Conservation (phyloP, 2,113 vertebrate genomes). For the Oryzias curvinotus region DNA sequence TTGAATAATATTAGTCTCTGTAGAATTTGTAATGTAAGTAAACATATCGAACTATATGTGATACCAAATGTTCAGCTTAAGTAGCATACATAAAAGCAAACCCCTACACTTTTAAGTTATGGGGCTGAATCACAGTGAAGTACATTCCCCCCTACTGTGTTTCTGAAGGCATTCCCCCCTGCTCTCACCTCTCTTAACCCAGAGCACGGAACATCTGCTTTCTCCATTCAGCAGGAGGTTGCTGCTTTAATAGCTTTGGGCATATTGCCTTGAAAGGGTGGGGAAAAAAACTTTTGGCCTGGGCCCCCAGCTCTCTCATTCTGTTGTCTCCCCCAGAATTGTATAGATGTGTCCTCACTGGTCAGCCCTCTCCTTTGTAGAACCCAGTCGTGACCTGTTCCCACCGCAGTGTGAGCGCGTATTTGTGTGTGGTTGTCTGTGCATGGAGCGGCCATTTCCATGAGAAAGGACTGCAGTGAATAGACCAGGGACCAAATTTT, state of each 20-base stretch:
- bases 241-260: slow-evolving; percentile 69
- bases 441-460: slow-evolving; percentile 64
- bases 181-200: slow-evolving; percentile 74
- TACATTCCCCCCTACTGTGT: slow-evolving; percentile 48
- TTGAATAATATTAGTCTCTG: no score
- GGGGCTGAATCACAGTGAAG: slow-evolving; percentile 29
- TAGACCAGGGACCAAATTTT: slow-evolving; percentile 62
- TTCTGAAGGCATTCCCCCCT: slow-evolving; percentile 54
- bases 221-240: slow-evolving; percentile 62
- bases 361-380: slow-evolving; percentile 68
- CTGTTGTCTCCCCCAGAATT: slow-evolving; percentile 55
- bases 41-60: neutral
- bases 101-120: slow-evolving; percentile 16
- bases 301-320: slow-evolving; percentile 67
- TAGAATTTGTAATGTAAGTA: no score
- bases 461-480: slow-evolving; percentile 69
- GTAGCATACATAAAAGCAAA: slow-evolving; percentile 27
- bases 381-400: slow-evolving; percentile 69
- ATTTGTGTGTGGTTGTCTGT: slow-evolving; percentile 30
- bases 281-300: slow-evolving; percentile 39
- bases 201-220: slow-evolving; percentile 70
- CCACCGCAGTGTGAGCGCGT: slow-evolving; percentile 43
- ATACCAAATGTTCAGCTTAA: slow-evolving; percentile 5
- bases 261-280: slow-evolving; percentile 61
- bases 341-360: slow-evolving; percentile 58